A percentile compares a stretch with the other conserved stretches of the same genome.
Evolutionary conservation across 2,113 vertebrate species (phyloP).

Genomic region (Choloepus hoffmanni): DNA sequence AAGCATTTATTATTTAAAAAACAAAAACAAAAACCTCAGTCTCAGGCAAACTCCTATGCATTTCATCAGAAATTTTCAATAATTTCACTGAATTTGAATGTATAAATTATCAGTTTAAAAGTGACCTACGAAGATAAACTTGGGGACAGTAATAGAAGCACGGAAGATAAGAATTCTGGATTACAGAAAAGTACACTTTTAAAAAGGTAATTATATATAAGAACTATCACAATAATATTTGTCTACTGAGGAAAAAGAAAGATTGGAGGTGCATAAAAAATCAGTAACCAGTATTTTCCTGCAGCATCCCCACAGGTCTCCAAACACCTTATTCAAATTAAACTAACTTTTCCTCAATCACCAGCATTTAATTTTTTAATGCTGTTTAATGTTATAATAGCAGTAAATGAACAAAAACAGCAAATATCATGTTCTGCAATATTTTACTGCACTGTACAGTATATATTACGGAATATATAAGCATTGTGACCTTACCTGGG

Average conservation of each 20-base stretch:
- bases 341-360: not conserved
- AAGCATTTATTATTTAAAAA: not conserved
- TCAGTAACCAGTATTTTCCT: slow-evolving; percentile 37
- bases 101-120: not conserved
- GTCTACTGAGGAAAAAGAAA: slow-evolving; percentile 20
- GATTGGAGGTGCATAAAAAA: slow-evolving; percentile 6
- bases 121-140: not conserved
- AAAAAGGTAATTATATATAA: not conserved
- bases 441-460: slow-evolving; percentile 38
- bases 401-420: not conserved
- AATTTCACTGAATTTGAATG: not conserved
- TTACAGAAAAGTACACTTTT: not conserved
- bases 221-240: slow-evolving; percentile 19
- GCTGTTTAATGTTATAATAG: not conserved
- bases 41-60: not conserved
- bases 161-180: not conserved
- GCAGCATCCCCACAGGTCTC: slow-evolving; percentile 1
- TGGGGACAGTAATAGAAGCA: not conserved
- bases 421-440: not conserved
- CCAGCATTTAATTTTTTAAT: slow-evolving; percentile 15
- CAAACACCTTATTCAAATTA: slow-evolving; percentile 28
- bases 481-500: not conserved
- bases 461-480: not conserved
- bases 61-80: slow-evolving; percentile 11
- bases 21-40: not conserved